These are phyloP conservation scores for Philopotamus ludificatus DNA, from an alignment of 1,140 invertebrate species.

Conservation along the genomic window DNA sequence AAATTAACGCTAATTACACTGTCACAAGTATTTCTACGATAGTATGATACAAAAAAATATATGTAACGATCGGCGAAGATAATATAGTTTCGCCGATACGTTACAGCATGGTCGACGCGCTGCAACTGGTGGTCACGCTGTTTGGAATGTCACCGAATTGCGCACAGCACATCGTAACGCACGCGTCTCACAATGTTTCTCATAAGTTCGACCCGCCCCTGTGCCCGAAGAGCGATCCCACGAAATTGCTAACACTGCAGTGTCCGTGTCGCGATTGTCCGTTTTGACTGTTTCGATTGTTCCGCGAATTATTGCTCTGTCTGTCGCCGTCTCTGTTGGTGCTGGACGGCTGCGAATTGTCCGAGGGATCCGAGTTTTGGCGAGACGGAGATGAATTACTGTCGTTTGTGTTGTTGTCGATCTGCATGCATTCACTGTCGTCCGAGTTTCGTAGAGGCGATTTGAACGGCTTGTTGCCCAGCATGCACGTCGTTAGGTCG, in stretches of 20 bases:
- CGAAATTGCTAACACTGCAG: constrained; percentile 12
- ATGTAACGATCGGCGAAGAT: too few relatives aligned
- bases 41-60: not conserved
- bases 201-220: constrained; percentile 29
- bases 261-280: not conserved
- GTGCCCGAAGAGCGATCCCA: constrained; percentile 20
- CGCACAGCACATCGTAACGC: constrained; percentile 22
- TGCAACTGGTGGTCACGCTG: not conserved
- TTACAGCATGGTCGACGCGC: not conserved
- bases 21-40: too few relatives aligned
- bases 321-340: not conserved
- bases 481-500: not conserved
- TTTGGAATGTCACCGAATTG: constrained; percentile 14
- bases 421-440: not conserved
- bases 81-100: too few relatives aligned
- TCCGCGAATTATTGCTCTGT: not conserved
- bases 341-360: not conserved
- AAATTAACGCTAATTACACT: too few relatives aligned
- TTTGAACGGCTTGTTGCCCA: not conserved
- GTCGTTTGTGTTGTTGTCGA: not conserved
- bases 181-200: constrained; percentile 28
- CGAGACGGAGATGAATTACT: not conserved
- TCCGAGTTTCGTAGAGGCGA: not conserved
- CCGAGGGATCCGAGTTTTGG: not conserved
- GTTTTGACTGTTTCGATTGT: not conserved